A percentile compares a stretch with the other conserved stretches of the same genome.
These are phyloP conservation scores for Pterocles gutturalis DNA, from an alignment of 2,113 vertebrate genomes.

Conservation along the genomic window DNA sequence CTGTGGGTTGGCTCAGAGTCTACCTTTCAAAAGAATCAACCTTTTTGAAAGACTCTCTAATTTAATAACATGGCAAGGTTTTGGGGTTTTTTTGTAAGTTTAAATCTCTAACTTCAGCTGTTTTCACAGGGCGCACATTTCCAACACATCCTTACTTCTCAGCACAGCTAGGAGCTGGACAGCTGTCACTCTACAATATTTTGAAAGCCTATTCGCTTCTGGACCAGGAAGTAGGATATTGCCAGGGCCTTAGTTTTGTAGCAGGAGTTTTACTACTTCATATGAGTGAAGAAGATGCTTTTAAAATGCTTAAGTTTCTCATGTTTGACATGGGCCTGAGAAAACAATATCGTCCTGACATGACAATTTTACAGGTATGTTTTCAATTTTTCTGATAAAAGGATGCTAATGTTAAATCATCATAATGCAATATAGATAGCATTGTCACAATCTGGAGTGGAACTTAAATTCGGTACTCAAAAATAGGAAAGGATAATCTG, in stretches of 20 bases:
- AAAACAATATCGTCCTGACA: conserved; percentile 85
- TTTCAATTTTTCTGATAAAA: not conserved
- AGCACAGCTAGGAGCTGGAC: conserved; percentile 83
- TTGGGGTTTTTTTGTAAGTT: not conserved
- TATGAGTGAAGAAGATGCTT: conserved; percentile 86
- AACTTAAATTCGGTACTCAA: not conserved
- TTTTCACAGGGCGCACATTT: conserved; percentile 83
- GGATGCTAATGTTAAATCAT: not conserved
- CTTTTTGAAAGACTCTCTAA: not conserved
- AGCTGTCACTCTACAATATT: conserved; percentile 86
- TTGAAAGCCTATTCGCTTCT: conserved; percentile 86
- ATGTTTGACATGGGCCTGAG: conserved; percentile 85
- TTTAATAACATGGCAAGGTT: not conserved
- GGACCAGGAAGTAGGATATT: conserved; percentile 86
- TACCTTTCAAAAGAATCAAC: not conserved
- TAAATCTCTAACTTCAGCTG: not conserved
- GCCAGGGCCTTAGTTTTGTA: conserved; percentile 86
- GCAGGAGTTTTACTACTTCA: conserved; percentile 84
- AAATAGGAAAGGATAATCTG: not conserved
- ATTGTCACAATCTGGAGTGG: not conserved
- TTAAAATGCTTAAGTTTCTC: conserved; percentile 83
- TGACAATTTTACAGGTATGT: conserved; percentile 85
- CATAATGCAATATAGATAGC: not conserved
- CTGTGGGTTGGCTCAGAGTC: not conserved
- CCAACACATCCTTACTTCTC: conserved; percentile 86